phyloP scores from a whole-genome alignment of 1,140 invertebrate genomes.

The Periplaneta americana region DNA sequence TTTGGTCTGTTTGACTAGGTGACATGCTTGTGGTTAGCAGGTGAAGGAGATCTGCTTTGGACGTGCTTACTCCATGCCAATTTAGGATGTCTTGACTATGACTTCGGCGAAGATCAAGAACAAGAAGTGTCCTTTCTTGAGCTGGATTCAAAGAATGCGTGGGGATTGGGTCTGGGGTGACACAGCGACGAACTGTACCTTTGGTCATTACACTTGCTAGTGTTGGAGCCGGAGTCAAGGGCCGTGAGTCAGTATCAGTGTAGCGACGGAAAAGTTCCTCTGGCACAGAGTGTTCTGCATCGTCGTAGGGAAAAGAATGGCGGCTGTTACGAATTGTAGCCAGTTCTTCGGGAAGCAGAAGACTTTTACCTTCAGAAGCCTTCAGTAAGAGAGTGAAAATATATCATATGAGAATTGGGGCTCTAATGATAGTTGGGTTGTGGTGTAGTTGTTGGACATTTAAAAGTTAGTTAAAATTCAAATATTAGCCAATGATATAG shows the following conservation, averaged over 20 bases:
- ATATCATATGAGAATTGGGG: too few species aligned
- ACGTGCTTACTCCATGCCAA: neutral
- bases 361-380: slow-evolving; percentile 42
- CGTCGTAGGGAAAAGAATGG: slow-evolving; percentile 28
- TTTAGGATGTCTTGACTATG: slow-evolving; percentile 10
- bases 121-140: slow-evolving; percentile 5
- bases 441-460: too few species aligned
- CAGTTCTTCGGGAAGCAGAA: slow-evolving; percentile 44
- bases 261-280: slow-evolving; percentile 60
- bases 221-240: slow-evolving; percentile 65
- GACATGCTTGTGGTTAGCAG: neutral
- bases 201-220: slow-evolving; percentile 36
- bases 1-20: neutral
- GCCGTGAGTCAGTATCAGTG: slow-evolving; percentile 72
- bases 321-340: slow-evolving; percentile 41
- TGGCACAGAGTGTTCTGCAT: slow-evolving; percentile 36
- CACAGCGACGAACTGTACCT: neutral
- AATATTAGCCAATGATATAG: too few species aligned
- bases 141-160: neutral
- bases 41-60: neutral
- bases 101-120: slow-evolving; percentile 14
- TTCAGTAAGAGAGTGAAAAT: too few species aligned
- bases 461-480: too few species aligned
- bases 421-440: too few species aligned
- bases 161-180: neutral